Base-by-base conservation (phyloP, 2,888 invertebrate species). In the Phrixothrix hirtus region DNA sequence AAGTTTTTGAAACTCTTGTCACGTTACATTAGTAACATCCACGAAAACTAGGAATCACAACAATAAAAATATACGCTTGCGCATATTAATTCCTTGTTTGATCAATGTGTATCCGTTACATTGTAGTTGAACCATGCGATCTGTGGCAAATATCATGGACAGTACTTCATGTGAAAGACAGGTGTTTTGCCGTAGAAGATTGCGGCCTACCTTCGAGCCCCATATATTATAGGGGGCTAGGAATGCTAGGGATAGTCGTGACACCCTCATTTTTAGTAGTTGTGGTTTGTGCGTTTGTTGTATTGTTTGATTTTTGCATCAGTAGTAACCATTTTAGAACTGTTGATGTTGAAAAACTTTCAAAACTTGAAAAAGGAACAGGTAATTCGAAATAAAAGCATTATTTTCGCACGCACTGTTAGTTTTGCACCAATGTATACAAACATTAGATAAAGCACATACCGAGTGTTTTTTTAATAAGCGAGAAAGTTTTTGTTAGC, bases 21-120 rank as follows among this genome's bases (percentile, higher is more conserved):
- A 5, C 21, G 21, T 21, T 7, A n/a, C 21, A 21, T 5, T 21
- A 3, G 3, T 21, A 5, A 21, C 21, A 21, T 5, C 7, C 3
- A 21, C 3, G 21, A 21, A 21, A 21, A 21, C 21, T 7, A 7
- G 3, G 21, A 21, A 21, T 21, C 7, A 26, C 25, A 10, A 35
- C 36, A 34, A 43, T 38, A 25, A 32, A 36, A 48, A 49, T 27
- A 17, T 43, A 65, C 65, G 68, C 69, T 55, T 66, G 71, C 71
- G 69, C 67, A 57, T 56, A 55, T 45, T 32, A 48, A 57, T 55
- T 49, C 12, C 3, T 11, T 61, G 71, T 72, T 71, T 72, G 73
- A 73, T 73, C 73, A 70, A 73, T 72, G 64, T 61, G 54, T 43
- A 48, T 45, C 36, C 46, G 32, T 30, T 46, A 48, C 43, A 45